Percentiles rank a stretch among this genome's conserved stretches.
Evolutionary conservation across 2,888 invertebrate species (phyloP).

Genomic region (Agonopterix arenella): DNA sequence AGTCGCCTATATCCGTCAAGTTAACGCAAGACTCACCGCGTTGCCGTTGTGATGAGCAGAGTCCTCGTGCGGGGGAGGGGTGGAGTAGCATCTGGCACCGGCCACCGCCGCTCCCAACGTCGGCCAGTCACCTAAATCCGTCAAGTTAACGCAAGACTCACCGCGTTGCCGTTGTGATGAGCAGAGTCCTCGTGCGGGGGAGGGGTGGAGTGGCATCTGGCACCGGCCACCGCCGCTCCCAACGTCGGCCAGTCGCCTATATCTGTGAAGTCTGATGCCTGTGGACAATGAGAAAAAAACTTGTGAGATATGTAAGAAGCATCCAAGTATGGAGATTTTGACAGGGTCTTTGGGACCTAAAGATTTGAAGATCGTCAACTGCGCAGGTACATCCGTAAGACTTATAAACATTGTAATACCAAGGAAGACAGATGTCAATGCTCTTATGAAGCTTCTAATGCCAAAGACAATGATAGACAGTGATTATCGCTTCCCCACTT

Average conservation of each 20-base stretch:
- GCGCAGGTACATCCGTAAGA: too few species aligned
- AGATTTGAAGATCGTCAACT: too few species aligned
- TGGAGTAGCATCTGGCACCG: slow-evolving; percentile 56
- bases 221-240: slow-evolving; percentile 71
- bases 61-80: slow-evolving; percentile 62
- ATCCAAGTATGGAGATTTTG: too few species aligned
- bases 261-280: slow-evolving; percentile 93
- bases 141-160: slow-evolving; percentile 35
- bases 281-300: slow-evolving; percentile 22
- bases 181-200: slow-evolving; percentile 59
- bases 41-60: slow-evolving; percentile 63
- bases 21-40: slow-evolving; percentile 39
- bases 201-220: slow-evolving; percentile 60
- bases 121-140: slow-evolving; percentile 96
- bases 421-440: too few species aligned
- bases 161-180: slow-evolving; percentile 66
- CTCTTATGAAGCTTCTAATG: too few species aligned
- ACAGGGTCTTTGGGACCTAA: too few species aligned
- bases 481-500: too few species aligned
- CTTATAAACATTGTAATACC: too few species aligned
- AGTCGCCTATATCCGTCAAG: slow-evolving; percentile 89
- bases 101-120: slow-evolving; percentile 81
- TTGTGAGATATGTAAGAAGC: too few species aligned
- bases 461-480: too few species aligned
- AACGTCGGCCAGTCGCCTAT: slow-evolving; percentile 95